Evolutionary conservation across 37 sponge, comb jelly and placozoan genomes (phyloP), one percentile per base, ranked within the genome.

Genomic region (Cliona cf. orientalis): DNA sequence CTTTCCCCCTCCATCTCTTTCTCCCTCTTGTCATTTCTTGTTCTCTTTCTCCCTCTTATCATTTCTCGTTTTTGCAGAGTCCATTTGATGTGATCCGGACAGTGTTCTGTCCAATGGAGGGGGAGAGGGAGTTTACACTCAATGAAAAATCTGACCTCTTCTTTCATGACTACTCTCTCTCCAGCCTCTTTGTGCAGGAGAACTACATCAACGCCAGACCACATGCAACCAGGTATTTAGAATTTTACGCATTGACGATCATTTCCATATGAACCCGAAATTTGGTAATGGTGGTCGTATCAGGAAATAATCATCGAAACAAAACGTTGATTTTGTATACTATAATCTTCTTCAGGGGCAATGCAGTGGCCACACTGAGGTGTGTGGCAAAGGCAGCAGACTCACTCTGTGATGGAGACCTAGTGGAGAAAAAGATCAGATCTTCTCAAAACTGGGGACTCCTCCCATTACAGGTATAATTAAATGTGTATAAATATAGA

Each of bases 181-280:
- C 81, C 34, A 90, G 97, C 7, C 80, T 99, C 28, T 99, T 99
- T 94, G 97, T 96, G 58, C 97, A 96, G 65, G 99, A 99, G 90
- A 99, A 96, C 78, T 99, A 99, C 84, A 71, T 74, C 35, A 26
- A 46, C 6, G 80, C 79, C 36, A 80, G 65, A 12, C 97, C 95
- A 32, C 41, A 34, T 11, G 42, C 55, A 3, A 70, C 81, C 28
- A 58, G 26, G 76, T 75, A 17, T 49, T n/a, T n/a, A n/a, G n/a
- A n/a, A n/a, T n/a, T n/a, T n/a, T n/a, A n/a, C n/a, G n/a, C n/a
- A n/a, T n/a, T n/a, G n/a, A n/a, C n/a, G n/a, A n/a, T n/a, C n/a
- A n/a, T n/a, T n/a, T n/a, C n/a, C n/a, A n/a, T n/a, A n/a, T n/a
- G n/a, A n/a, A n/a, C n/a, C n/a, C n/a, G n/a, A n/a, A n/a, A n/a